These are phyloP conservation scores for Nemoura dubitans DNA, from an alignment of 2,888 invertebrate species.

Conservation along the genomic window DNA sequence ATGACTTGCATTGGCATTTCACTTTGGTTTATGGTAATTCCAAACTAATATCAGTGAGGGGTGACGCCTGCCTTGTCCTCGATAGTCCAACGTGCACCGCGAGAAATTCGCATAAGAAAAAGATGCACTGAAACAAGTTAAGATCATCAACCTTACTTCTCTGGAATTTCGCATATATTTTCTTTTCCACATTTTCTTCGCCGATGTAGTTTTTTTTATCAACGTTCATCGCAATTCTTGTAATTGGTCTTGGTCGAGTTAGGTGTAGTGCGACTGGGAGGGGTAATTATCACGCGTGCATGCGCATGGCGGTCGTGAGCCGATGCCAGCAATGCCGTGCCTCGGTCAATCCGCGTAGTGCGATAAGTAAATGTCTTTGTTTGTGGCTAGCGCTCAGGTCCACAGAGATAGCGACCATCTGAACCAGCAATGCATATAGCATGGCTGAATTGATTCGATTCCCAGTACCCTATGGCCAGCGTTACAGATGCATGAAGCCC, in stretches of 20 bases:
- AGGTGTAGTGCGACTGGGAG: constrained; percentile 32
- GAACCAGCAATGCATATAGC: background rate
- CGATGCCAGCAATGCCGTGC: constrained; percentile 35
- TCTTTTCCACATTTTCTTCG: constrained; percentile 41
- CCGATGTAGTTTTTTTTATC: constrained; percentile 25
- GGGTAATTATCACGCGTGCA: constrained; percentile 29
- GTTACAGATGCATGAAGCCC: background rate
- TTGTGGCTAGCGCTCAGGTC: constrained; percentile 2
- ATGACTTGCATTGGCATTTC: constrained; percentile 18
- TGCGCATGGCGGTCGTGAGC: constrained; percentile 25
- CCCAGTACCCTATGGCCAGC: background rate
- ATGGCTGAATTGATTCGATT: constrained; percentile 20
- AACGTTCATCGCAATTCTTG: constrained; percentile 37
- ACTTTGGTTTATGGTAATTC: background rate
- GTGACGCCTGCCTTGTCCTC: background rate
- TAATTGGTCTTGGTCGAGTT: constrained; percentile 42
- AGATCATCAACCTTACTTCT: constrained; percentile 42
- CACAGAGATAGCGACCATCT: background rate
- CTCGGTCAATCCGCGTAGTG: background rate
- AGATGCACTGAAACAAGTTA: constrained; percentile 38
- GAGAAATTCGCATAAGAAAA: background rate
- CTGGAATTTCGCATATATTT: constrained; percentile 36
- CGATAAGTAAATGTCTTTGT: constrained; percentile 36
- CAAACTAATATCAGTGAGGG: background rate
- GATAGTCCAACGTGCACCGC: background rate